A percentile compares a stretch with the other conserved stretches of the same genome.
phyloP scores from a whole-genome alignment of 2,888 invertebrate genomes.

The Nysson spinosus region DNA sequence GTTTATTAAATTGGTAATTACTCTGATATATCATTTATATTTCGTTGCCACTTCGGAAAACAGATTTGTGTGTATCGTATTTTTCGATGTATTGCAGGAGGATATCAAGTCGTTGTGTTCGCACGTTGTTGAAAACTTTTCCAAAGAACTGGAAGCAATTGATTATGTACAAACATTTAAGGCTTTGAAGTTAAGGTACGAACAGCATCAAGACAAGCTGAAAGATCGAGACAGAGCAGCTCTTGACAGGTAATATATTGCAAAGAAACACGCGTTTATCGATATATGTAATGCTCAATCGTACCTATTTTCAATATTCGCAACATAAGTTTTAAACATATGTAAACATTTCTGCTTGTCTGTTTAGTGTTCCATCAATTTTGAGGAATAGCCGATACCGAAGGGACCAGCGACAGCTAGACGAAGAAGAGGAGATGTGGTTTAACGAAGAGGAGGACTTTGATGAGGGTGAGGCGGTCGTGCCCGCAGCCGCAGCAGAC shows the following conservation, averaged over 20 bases:
- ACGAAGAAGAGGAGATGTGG: conserved; percentile 99
- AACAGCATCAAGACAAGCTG: conserved; percentile 93
- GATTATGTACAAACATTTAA: conserved; percentile 99
- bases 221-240: conserved; percentile 90
- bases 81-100: conserved; percentile 79
- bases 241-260: conserved; percentile 86
- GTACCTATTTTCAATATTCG: too few relatives aligned
- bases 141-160: conserved; percentile 94
- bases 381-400: conserved; percentile 89
- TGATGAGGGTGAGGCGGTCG: conserved; percentile 85
- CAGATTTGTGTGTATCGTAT: too few relatives aligned
- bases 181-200: conserved; percentile 91
- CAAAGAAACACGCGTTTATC: too few relatives aligned
- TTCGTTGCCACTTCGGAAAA: too few relatives aligned
- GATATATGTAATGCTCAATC: too few relatives aligned
- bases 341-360: conserved; percentile 37
- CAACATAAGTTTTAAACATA: not conserved
- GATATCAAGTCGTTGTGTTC: conserved; percentile 93
- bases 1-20: conserved; percentile 90
- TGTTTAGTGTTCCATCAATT: conserved; percentile 87
- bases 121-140: conserved; percentile 97
- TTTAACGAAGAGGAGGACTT: conserved; percentile 98
- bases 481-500: conserved; percentile 76
- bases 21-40: not conserved
- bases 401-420: conserved; percentile 94